These are phyloP conservation scores for Electrophaes corylata DNA, from an alignment of 2,888 invertebrate species.

Conservation along the genomic window DNA sequence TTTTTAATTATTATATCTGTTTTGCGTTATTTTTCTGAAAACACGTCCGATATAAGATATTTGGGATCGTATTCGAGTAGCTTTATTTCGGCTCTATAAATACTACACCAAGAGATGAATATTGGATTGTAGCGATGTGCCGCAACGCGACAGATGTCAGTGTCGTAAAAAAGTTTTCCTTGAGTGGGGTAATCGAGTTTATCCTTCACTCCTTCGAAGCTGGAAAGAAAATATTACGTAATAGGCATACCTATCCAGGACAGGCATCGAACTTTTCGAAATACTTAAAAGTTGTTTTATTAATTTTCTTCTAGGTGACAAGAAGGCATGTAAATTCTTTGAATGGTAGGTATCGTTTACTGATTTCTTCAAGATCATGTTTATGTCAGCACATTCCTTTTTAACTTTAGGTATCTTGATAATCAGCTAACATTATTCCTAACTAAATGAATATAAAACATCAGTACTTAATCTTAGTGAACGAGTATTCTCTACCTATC, in stretches of 20 bases:
- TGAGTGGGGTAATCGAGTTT: slow-evolving; percentile 46
- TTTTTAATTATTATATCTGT: slow-evolving; percentile 43
- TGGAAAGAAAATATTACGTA: slow-evolving; percentile 28
- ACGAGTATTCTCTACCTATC: not conserved
- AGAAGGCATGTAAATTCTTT: not conserved
- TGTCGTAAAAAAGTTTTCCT: slow-evolving; percentile 57
- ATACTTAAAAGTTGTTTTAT: slow-evolving; percentile 19
- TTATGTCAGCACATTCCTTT: not conserved
- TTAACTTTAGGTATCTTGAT: too few relatives aligned
- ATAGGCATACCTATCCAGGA: slow-evolving; percentile 24
- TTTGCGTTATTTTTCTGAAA: slow-evolving; percentile 11
- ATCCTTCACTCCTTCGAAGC: slow-evolving; percentile 34
- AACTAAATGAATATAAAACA: not conserved
- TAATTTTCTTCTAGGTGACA: not conserved
- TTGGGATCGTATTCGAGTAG: not conserved
- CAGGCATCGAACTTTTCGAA: slow-evolving; percentile 30
- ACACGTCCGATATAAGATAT: not conserved
- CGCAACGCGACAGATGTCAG: slow-evolving; percentile 58
- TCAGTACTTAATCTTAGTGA: not conserved
- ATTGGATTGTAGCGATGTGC: slow-evolving; percentile 42
- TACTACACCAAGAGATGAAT: slow-evolving; percentile 38
- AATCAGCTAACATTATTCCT: not conserved
- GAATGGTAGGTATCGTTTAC: not conserved
- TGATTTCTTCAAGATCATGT: too few relatives aligned
- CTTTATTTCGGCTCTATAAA: slow-evolving; percentile 32